Evolutionary conservation across 35 echinoderm and acorn worm species (phyloP), one percentile per base, ranked within the genome.

Genomic region (Amphiura filiformis): DNA sequence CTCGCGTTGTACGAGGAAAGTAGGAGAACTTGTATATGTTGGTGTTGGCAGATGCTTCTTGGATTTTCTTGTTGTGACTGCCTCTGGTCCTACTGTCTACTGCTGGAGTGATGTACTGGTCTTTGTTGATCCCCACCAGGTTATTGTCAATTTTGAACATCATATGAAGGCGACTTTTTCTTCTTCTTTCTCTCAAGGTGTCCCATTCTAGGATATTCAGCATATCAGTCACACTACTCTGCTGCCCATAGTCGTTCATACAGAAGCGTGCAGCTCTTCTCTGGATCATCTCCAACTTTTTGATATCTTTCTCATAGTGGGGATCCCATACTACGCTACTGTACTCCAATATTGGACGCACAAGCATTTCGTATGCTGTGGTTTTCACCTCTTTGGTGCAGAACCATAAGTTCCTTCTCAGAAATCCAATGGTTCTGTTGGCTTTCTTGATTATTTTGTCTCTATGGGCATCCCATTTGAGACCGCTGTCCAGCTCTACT

Each of bases 311-410:
- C n/a, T 84, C 4, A 4, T 1, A 84, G 26, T 85, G 38, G 0
- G 81, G 89, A 40, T 90, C 89, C 61, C 81, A 85, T 15, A 79
- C 82, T 14, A 37, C 37, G 31, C 44, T 39, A 13, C 47, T 56
- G 32, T 84, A 90, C 38, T 90, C 88, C 52, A 90, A 17, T 0
- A 56, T 85, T 38, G 89, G 81, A 44, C 81, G 11, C 34, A 90
- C 39, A 20, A 84, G 76, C 18, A 81, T 84, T 75, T 84, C 84
- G 39, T 84, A 90, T 34, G 81, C 89, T 34, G 36, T 78, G 1
- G 41, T 76, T 57, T 90, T 85, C 1, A 84, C 52, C 26, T 30
- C 7, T 15, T 26, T 75, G 26, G n/a, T 47, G 0, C 34, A 77
- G 31, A 86, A 40, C 39, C 39, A 61, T 14, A 91, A 47, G 77